Conservation (phyloP, 1,140 invertebrate species). For the Hyles euphorbiae region DNA sequence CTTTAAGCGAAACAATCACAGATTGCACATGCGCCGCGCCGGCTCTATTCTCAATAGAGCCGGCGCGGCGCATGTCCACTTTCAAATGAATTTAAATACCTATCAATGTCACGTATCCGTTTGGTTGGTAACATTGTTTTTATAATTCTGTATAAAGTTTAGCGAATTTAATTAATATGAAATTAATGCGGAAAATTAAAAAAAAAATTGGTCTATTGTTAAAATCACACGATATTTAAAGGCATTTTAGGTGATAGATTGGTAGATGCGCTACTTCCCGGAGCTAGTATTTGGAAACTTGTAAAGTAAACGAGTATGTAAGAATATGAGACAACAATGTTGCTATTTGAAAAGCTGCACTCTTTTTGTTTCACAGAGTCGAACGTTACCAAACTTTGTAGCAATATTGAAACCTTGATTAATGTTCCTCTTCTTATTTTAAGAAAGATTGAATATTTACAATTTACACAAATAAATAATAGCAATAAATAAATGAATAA, state of each 20-base stretch:
- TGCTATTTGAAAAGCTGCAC: constrained; percentile 76
- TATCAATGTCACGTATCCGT: not conserved
- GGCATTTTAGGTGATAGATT: constrained; percentile 66
- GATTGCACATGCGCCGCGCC: too few species aligned
- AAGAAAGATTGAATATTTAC: constrained; percentile 77
- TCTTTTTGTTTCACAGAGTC: constrained; percentile 59
- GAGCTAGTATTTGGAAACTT: constrained; percentile 50
- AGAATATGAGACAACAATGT: constrained; percentile 55
- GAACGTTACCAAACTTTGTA: constrained; percentile 72
- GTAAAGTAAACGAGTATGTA: constrained; percentile 31
- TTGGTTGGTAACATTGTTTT: too few species aligned
- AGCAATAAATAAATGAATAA: constrained; percentile 74
- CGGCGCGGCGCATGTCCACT: not conserved
- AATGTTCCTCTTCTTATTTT: constrained; percentile 77
- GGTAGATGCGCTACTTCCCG: constrained; percentile 71
- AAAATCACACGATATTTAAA: constrained; percentile 38
- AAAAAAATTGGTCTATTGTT: constrained; percentile 33
- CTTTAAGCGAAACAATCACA: too few species aligned
- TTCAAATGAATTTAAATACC: constrained; percentile 3
- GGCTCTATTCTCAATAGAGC: too few species aligned
- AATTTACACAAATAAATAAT: constrained; percentile 71
- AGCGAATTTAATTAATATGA: constrained; percentile 7
- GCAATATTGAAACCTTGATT: constrained; percentile 73
- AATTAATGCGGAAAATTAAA: constrained; percentile 15
- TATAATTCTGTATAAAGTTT: constrained; percentile 3